Conservation (phyloP, 2,113 vertebrate genomes). For the Anser cygnoides region DNA sequence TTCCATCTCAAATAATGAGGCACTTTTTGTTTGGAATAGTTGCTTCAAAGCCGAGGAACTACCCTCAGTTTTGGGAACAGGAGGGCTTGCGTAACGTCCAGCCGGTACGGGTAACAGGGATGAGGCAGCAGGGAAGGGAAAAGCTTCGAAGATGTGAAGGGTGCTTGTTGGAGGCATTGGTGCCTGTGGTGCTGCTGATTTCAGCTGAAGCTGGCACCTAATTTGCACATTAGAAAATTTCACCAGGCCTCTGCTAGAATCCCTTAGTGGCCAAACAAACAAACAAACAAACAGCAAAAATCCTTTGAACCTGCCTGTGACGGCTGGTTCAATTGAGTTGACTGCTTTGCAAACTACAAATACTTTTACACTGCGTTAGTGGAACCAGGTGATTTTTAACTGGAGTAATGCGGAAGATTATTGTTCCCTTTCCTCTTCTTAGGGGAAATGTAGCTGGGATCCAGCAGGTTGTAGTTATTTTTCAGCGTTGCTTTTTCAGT, state of each 20-base stretch:
- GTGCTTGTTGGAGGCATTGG: background rate
- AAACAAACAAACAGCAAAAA: background rate
- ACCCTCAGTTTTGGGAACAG: background rate
- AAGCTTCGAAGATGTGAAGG: background rate
- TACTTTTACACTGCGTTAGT: background rate
- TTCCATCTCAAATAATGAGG: no score
- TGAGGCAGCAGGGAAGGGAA: background rate
- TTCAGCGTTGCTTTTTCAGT: background rate
- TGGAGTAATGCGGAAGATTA: background rate
- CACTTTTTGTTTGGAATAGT: background rate
- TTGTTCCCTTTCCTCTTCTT: background rate
- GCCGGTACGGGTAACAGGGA: background rate
- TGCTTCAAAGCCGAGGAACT: background rate
- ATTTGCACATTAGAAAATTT: background rate
- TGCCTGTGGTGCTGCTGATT: background rate
- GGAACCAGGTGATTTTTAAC: background rate
- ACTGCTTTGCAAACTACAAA: background rate
- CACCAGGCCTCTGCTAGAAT: background rate
- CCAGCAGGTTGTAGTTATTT: background rate
- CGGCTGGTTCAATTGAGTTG: background rate
- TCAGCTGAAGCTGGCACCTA: background rate
- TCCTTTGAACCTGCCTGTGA: background rate
- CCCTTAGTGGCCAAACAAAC: background rate
- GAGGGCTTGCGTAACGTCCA: background rate
- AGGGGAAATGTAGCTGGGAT: fast-evolving